Conservation (phyloP, 2,113 vertebrate genomes). For the Etia nguti region DNA sequence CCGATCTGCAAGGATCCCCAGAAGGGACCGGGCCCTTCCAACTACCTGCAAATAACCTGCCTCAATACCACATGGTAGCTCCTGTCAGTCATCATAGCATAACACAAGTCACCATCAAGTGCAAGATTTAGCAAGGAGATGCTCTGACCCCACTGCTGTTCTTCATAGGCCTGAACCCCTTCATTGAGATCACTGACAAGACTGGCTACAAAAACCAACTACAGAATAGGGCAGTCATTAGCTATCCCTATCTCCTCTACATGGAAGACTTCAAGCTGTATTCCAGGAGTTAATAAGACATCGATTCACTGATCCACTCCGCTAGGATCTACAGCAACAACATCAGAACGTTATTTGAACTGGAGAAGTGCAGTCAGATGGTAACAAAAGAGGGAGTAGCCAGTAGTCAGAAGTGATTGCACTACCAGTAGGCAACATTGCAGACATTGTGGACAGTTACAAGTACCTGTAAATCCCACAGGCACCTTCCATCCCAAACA, state of each 20-base stretch:
- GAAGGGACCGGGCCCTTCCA: neutral
- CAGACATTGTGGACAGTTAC: neutral
- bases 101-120: neutral
- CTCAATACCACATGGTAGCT: neutral
- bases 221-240: neutral
- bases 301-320: neutral
- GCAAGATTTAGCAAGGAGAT: accelerated
- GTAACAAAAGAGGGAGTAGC: neutral
- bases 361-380: neutral
- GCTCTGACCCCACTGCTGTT: neutral
- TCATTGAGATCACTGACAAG: neutral
- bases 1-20: neutral
- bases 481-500: neutral
- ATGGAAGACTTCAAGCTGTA: neutral
- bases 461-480: neutral
- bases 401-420: neutral
- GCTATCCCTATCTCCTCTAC: neutral
- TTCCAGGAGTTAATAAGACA: neutral
- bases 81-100: neutral
- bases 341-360: neutral
- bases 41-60: neutral
- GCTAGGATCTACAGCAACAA: neutral
- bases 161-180: neutral
- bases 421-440: neutral
- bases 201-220: neutral